Evolutionary conservation across 2,797 vertebrate species (phyloP).

Genomic region (Amblyopsis hoosieri): DNA sequence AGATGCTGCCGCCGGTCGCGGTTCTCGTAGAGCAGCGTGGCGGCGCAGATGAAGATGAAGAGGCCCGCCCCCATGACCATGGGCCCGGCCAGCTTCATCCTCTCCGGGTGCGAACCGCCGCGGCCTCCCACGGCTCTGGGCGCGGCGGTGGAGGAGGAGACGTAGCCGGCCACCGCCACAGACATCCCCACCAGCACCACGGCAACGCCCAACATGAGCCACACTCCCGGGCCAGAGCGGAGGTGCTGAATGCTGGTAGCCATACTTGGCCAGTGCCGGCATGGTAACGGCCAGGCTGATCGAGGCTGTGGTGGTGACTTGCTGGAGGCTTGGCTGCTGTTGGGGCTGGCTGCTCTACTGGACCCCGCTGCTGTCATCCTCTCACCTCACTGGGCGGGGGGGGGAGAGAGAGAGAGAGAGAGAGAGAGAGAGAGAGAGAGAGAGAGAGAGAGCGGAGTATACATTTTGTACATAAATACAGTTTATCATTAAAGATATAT

Average conservation of each 20-base stretch:
- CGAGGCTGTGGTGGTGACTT: constrained; percentile 15
- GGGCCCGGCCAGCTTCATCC: constrained; percentile 90
- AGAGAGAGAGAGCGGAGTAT: constrained; percentile 46
- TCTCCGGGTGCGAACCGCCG: constrained; percentile 78
- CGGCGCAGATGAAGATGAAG: constrained; percentile 97
- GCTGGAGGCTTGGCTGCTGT: constrained; percentile 56
- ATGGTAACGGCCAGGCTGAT: constrained; percentile 51
- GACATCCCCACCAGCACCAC: constrained; percentile 90
- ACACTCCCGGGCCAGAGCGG: constrained; percentile 88
- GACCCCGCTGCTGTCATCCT: constrained; percentile 67
- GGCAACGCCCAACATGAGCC: constrained; percentile 85
- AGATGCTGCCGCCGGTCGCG: constrained; percentile 83
- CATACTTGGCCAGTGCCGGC: constrained; percentile 47
- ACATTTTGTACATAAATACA: constrained; percentile 1
- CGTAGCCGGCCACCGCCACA: constrained; percentile 89
- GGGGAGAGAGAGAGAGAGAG: not conserved
- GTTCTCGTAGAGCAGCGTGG: constrained; percentile 95
- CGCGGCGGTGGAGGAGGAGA: constrained; percentile 27
- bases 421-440: constrained; percentile 19
- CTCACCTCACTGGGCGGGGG: constrained; percentile 53
- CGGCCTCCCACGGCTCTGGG: constrained; percentile 42
- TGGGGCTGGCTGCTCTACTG: constrained; percentile 40
- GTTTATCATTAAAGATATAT: no score
- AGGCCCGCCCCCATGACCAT: constrained; percentile 95
- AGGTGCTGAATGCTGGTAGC: constrained; percentile 82